Conservation (phyloP, 2,888 invertebrate species). For the Aproaerema taeniolella region DNA sequence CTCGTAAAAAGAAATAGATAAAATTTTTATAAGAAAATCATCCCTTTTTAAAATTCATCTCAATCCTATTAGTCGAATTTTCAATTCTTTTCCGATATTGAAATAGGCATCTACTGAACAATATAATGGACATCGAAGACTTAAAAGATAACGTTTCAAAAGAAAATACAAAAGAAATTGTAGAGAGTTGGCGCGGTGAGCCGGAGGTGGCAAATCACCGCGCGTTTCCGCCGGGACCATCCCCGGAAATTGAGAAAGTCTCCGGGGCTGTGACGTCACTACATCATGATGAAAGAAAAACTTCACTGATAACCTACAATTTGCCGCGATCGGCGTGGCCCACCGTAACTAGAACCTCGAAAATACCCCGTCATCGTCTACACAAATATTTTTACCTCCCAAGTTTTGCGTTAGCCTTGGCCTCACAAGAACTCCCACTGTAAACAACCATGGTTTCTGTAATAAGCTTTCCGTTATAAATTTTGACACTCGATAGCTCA, state of each 20-base stretch:
- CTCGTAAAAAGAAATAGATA: no score
- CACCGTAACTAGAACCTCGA: slow-evolving; percentile 2
- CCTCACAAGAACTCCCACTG: background rate
- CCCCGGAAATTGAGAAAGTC: slow-evolving; percentile 53
- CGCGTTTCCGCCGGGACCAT: slow-evolving; percentile 45
- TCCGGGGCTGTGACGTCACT: slow-evolving; percentile 33
- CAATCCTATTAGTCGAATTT: no score
- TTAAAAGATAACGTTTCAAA: slow-evolving; percentile 20
- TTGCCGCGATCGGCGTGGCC: slow-evolving; percentile 14
- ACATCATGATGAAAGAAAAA: slow-evolving; percentile 32
- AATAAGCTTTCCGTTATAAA: no score
- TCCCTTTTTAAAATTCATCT: no score
- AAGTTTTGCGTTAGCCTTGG: background rate
- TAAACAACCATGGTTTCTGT: slow-evolving; percentile 1
- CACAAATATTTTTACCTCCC: slow-evolving; percentile 3
- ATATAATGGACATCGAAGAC: slow-evolving; percentile 18
- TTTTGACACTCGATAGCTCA: no score
- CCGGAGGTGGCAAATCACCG: slow-evolving; percentile 57
- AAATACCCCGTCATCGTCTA: slow-evolving; percentile 2
- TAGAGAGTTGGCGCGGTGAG: slow-evolving; percentile 36
- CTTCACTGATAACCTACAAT: slow-evolving; percentile 32
- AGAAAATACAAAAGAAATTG: slow-evolving; percentile 30
- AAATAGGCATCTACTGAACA: no score
- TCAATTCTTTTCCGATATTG: no score
- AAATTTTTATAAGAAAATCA: no score